Conservation (phyloP, 1,140 invertebrate genomes). For the Scylla paramamosain region DNA sequence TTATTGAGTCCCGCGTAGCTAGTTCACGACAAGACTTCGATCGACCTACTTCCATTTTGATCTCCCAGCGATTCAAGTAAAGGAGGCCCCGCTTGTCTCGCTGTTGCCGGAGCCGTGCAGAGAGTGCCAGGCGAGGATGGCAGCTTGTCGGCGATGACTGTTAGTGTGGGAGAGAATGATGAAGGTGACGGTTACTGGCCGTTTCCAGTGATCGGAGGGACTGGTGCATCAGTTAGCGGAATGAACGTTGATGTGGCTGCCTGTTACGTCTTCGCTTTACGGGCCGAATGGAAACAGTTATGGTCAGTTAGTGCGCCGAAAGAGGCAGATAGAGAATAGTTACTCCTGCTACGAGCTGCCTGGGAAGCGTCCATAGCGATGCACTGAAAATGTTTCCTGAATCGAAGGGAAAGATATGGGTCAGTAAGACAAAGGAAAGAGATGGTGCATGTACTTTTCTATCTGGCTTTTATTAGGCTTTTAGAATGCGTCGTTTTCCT, state of each 20-base stretch:
- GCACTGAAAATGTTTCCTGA: too few relatives aligned
- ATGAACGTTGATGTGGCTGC: neutral
- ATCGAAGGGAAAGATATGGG: too few relatives aligned
- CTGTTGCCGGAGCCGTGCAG: neutral
- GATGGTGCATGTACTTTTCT: too few relatives aligned
- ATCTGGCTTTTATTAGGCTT: too few relatives aligned
- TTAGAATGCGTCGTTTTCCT: too few relatives aligned
- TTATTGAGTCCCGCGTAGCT: neutral
- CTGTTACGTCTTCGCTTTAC: neutral
- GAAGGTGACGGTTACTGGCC: neutral
- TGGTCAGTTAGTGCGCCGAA: neutral
- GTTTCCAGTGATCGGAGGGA: neutral
- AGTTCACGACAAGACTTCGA: neutral
- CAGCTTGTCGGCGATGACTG: neutral
- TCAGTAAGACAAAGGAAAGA: neutral
- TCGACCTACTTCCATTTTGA: neutral
- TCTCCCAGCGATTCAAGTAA: neutral
- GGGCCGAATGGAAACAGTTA: neutral
- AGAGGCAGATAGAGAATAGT: neutral
- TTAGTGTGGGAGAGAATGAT: neutral
- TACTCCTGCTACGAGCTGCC: neutral
- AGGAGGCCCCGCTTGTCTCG: neutral
- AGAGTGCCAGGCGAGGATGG: neutral
- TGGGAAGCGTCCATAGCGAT: too few relatives aligned
- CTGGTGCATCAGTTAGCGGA: neutral